Evolutionary conservation across 1,140 invertebrate genomes (phyloP).

Genomic region (Copidosoma floridanum): DNA sequence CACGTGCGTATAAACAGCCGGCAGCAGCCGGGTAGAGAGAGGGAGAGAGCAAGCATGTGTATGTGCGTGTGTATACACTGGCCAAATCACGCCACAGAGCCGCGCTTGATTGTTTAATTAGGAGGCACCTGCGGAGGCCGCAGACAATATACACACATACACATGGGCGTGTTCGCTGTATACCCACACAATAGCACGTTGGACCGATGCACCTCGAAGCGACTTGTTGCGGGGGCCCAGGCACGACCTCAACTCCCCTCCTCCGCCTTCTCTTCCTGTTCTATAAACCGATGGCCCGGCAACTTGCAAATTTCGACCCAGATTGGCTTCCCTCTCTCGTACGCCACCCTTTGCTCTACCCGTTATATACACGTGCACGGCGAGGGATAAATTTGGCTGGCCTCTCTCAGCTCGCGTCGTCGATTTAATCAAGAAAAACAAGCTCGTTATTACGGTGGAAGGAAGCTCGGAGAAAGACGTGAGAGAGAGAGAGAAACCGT

Average conservation of each 20-base stretch:
- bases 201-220: neutral
- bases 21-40: too few relatives aligned
- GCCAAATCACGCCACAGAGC: neutral
- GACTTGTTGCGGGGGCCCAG: conserved; percentile 14
- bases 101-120: conserved; percentile 20
- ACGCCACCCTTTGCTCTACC: neutral
- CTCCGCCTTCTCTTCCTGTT: neutral
- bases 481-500: too few relatives aligned
- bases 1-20: too few relatives aligned
- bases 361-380: too few relatives aligned
- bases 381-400: too few relatives aligned
- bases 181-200: neutral
- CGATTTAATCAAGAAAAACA: conserved; percentile 34
- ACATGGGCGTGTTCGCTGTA: neutral
- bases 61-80: too few relatives aligned
- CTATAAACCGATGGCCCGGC: neutral
- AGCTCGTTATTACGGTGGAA: neutral
- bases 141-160: neutral
- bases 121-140: neutral
- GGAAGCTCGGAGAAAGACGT: neutral
- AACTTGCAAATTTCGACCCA: conserved; percentile 37
- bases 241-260: neutral
- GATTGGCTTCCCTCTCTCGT: conserved; percentile 13
- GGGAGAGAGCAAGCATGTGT: too few relatives aligned
- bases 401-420: neutral